Conservation (phyloP, 2,113 vertebrate species). For the Asarcornis scutulata region DNA sequence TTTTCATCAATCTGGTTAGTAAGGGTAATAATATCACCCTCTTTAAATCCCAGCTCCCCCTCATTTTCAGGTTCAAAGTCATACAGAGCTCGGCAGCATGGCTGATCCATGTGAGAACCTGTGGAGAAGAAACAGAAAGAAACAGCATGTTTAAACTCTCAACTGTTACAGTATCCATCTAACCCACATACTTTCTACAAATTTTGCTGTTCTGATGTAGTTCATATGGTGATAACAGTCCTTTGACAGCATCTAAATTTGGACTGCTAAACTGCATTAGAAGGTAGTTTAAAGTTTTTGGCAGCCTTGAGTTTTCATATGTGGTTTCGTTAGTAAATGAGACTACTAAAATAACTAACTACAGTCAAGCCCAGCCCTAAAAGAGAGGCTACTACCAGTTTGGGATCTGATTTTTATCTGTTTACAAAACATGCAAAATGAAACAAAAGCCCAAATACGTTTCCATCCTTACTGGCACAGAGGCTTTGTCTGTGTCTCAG, state of each 20-base stretch:
- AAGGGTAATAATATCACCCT: conserved; percentile 96
- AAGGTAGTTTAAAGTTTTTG: neutral
- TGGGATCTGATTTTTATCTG: neutral
- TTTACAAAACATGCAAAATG: neutral
- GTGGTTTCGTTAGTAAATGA: neutral
- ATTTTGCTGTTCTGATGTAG: neutral
- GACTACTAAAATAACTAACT: neutral
- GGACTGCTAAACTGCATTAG: neutral
- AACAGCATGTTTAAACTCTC: neutral
- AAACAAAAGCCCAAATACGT: neutral
- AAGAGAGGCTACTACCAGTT: neutral
- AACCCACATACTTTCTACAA: neutral
- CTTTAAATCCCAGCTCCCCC: conserved; percentile 97
- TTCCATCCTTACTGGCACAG: neutral
- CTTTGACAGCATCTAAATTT: neutral
- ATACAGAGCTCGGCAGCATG: conserved; percentile 94
- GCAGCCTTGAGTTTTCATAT: neutral
- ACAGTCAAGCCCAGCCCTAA: neutral
- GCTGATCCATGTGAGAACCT: conserved; percentile 93
- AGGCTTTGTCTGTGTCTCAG: neutral
- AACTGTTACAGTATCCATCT: neutral
- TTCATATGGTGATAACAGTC: neutral
- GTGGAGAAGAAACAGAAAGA: conserved; percentile 29
- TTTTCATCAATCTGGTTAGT: conserved; percentile 99
- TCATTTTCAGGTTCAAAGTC: conserved; percentile 99